Evolutionary conservation across 2,797 vertebrate species (phyloP).

Genomic region (Enteromius mattozi): DNA sequence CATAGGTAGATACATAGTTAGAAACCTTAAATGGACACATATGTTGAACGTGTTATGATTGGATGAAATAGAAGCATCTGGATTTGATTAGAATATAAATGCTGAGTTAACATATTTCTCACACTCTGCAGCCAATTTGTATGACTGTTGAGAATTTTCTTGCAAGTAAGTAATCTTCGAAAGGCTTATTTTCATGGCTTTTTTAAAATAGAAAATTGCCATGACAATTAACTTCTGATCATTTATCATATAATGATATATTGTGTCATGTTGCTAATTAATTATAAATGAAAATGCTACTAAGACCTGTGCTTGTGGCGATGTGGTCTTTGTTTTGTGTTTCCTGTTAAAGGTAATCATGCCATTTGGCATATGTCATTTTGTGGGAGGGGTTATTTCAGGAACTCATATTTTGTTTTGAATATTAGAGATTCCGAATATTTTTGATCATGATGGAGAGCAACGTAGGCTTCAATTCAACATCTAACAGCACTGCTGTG

Average conservation of each 20-base stretch:
- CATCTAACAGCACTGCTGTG: conserved; percentile 24
- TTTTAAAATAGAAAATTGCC: too few species aligned
- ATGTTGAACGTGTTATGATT: neutral
- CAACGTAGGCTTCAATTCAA: neutral
- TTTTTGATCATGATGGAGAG: conserved; percentile 15
- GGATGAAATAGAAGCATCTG: neutral
- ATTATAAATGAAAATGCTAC: neutral
- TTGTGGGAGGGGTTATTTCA: neutral
- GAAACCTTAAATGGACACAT: too few species aligned
- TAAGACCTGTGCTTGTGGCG: neutral
- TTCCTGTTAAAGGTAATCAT: neutral
- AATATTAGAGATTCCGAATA: neutral
- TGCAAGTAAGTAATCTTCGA: too few species aligned
- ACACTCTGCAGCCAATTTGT: too few species aligned
- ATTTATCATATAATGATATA: neutral
- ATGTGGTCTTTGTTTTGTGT: neutral
- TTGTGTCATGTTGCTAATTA: neutral
- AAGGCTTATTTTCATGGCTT: too few species aligned
- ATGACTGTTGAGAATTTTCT: too few species aligned
- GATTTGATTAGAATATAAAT: neutral
- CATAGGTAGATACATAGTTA: too few species aligned
- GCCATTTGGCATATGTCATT: neutral
- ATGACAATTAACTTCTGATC: neutral
- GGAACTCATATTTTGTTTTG: neutral
- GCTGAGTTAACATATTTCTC: too few species aligned